Evolutionary conservation across 2,797 vertebrate genomes (phyloP).

Genomic region (Tragelaphus oryx): DNA sequence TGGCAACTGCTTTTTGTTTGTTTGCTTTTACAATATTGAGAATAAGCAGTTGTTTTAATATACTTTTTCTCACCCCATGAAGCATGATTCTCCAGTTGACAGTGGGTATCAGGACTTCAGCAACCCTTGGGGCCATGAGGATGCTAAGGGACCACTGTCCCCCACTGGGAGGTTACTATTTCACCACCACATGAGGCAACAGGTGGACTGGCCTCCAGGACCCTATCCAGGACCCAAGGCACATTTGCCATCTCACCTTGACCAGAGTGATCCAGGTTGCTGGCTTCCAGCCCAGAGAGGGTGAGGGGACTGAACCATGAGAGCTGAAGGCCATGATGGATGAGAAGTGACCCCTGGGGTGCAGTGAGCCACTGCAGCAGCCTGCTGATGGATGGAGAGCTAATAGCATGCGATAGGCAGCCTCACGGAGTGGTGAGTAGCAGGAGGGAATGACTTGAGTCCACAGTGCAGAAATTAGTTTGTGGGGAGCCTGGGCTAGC

Average conservation of each 20-base stretch:
- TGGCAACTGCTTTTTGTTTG: not conserved
- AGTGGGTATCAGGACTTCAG: fast-evolving
- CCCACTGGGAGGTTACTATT: fast-evolving
- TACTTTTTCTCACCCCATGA: not conserved
- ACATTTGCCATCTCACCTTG: no score
- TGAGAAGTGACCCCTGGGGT: not conserved
- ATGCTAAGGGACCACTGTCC: not conserved
- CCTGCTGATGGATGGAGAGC: not conserved
- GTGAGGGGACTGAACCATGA: fast-evolving
- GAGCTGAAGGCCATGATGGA: not conserved
- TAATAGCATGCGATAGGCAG: not conserved
- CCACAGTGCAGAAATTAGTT: not conserved
- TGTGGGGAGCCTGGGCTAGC: not conserved
- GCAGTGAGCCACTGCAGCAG: fast-evolving
- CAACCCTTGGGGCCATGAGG: not conserved
- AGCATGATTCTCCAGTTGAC: not conserved
- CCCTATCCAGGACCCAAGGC: fast-evolving
- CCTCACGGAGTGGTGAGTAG: fast-evolving
- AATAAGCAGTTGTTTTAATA: not conserved
- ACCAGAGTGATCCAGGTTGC: not conserved
- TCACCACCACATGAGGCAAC: fast-evolving
- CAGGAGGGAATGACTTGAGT: not conserved
- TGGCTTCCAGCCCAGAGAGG: no score
- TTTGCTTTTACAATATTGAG: not conserved
- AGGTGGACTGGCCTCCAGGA: not conserved